Conservation (phyloP, 2,113 vertebrate genomes). For the Oncorhynchus nerka region DNA sequence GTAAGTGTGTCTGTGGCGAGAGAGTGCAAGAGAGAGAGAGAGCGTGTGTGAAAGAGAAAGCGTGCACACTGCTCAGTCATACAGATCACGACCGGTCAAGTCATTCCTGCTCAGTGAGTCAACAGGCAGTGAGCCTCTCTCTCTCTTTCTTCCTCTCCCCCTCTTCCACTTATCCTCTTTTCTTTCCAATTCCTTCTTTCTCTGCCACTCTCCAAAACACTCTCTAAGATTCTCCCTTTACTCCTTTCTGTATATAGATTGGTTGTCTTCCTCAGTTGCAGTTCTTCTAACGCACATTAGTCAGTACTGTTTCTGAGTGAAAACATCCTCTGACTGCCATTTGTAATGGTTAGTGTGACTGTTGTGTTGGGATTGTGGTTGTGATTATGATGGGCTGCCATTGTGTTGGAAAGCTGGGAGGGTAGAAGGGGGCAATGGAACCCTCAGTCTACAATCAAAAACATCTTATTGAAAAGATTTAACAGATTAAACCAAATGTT, state of each 20-base stretch:
- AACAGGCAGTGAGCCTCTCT: constrained; percentile 25
- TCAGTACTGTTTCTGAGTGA: background rate
- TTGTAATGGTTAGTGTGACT: background rate
- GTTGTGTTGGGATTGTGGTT: background rate
- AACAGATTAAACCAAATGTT: constrained; percentile 24
- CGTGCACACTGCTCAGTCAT: constrained; percentile 27
- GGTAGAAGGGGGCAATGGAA: background rate
- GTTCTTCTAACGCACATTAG: background rate
- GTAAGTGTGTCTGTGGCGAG: background rate
- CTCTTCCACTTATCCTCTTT: background rate
- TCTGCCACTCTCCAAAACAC: constrained; percentile 5
- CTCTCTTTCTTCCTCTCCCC: constrained; percentile 21
- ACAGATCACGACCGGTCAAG: constrained; percentile 38
- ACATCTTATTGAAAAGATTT: constrained; percentile 7
- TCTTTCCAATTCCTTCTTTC: constrained; percentile 16
- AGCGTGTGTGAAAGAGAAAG: constrained; percentile 15
- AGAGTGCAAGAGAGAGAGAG: background rate
- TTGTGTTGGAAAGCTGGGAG: constrained; percentile 2
- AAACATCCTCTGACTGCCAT: background rate
- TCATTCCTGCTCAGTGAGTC: constrained; percentile 49
- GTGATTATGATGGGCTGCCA: background rate
- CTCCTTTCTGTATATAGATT: background rate
- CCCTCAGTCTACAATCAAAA: constrained; percentile 3
- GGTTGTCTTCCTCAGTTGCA: background rate
- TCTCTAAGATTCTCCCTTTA: constrained; percentile 17